Percentiles rank a stretch among this genome's conserved stretches.
Conservation (phyloP, 2,113 vertebrate species). For the Serranochromis macrocephalus region DNA sequence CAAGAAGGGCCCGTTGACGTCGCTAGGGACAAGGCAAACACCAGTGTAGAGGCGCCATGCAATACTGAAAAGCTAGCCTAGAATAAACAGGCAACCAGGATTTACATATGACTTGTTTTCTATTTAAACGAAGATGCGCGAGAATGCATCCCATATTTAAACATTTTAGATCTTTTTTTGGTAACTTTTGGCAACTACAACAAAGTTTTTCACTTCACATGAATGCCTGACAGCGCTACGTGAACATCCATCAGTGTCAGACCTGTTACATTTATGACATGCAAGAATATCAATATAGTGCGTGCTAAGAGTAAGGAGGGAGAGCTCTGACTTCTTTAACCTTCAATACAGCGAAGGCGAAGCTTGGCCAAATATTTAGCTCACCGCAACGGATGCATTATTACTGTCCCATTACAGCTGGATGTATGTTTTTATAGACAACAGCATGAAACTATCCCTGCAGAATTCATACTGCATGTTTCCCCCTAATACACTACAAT, state of each 20-base stretch:
- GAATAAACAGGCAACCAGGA: slow-evolving; percentile 52
- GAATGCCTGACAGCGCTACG: background rate
- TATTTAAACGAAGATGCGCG: slow-evolving; percentile 26
- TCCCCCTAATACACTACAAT: slow-evolving; percentile 37
- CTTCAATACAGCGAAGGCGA: slow-evolving; percentile 1
- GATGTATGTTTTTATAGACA: slow-evolving; percentile 34
- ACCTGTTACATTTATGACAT: slow-evolving; percentile 5
- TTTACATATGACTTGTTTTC: slow-evolving; percentile 58
- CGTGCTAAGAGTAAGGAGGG: background rate
- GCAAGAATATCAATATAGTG: background rate
- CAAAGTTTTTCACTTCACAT: background rate
- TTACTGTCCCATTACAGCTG: background rate
- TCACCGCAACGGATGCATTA: slow-evolving; percentile 7
- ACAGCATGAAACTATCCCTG: slow-evolving; percentile 10
- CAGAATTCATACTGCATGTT: slow-evolving; percentile 35
- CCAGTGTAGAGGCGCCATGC: slow-evolving; percentile 38
- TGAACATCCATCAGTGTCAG: slow-evolving; percentile 18
- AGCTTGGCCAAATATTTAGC: slow-evolving; percentile 6
- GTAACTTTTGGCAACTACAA: slow-evolving; percentile 13
- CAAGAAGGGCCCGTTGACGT: slow-evolving; percentile 56
- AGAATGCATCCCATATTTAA: slow-evolving; percentile 5
- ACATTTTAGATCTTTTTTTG: slow-evolving; percentile 17
- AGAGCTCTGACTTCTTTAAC: slow-evolving; percentile 8
- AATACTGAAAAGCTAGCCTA: slow-evolving; percentile 41
- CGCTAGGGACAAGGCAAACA: slow-evolving; percentile 60